These are phyloP conservation scores for Epistrophella euchroma DNA, from an alignment of 2,888 invertebrate species.

Conservation along the genomic window DNA sequence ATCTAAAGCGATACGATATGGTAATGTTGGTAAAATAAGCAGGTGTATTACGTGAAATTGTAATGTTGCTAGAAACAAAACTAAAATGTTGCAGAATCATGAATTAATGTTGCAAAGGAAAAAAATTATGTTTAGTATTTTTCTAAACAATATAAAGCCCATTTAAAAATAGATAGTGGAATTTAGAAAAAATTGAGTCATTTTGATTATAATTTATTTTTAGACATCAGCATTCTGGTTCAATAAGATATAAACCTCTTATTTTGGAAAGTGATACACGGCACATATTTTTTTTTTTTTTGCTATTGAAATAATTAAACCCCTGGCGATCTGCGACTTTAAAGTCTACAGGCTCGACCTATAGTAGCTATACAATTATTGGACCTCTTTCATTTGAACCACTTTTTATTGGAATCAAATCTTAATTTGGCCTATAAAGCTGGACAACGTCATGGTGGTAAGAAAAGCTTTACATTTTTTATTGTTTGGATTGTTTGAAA, in stretches of 20 bases:
- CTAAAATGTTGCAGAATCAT: constrained; percentile 36
- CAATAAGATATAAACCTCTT: not conserved
- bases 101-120: constrained; percentile 15
- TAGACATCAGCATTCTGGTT: not conserved
- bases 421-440: constrained; percentile 3
- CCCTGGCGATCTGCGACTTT: too few species aligned
- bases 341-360: not conserved
- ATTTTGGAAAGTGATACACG: constrained; percentile 20
- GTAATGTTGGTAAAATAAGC: constrained; percentile 32
- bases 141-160: not conserved
- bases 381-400: constrained; percentile 11
- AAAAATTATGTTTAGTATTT: not conserved
- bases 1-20: constrained; percentile 3
- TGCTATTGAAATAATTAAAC: not conserved
- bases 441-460: not conserved
- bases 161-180: not conserved
- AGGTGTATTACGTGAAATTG: constrained; percentile 50
- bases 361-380: constrained; percentile 1
- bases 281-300: not conserved
- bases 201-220: constrained; percentile 13
- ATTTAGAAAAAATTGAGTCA: not conserved
- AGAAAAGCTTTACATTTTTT: constrained; percentile 1
- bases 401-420: constrained; percentile 29
- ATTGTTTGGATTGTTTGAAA: constrained; percentile 8
- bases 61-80: constrained; percentile 20